Conservation (phyloP, 2,113 vertebrate genomes). For the Pseudois nayaur region DNA sequence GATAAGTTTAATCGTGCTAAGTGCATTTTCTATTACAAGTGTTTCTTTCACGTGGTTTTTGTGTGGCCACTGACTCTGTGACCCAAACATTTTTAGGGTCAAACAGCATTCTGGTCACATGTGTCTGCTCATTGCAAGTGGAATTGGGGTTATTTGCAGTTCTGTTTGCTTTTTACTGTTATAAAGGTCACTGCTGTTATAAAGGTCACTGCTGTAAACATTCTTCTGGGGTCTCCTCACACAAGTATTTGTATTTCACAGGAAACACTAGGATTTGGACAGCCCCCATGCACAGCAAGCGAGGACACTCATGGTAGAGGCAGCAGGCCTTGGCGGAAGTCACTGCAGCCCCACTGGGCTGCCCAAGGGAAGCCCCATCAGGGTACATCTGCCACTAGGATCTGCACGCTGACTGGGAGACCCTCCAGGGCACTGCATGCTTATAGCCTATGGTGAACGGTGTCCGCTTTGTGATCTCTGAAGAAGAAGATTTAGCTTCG, state of each 20-base stretch:
- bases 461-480: not conserved
- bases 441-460: not conserved
- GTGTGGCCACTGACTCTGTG: not conserved
- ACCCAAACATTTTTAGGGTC: not conserved
- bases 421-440: not conserved
- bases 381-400: not conserved
- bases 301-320: not conserved
- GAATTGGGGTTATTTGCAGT: not conserved
- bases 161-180: not conserved
- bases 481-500: not conserved
- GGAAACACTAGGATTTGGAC: not conserved
- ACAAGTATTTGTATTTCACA: too few relatives aligned
- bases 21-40: not conserved
- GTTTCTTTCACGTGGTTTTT: fast-evolving
- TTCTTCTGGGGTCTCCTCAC: not conserved
- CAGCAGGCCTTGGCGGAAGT: not conserved
- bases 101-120: not conserved
- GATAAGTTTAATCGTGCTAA: fast-evolving
- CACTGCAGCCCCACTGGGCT: not conserved
- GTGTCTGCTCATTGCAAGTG: not conserved
- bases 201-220: not conserved
- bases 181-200: not conserved
- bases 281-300: not conserved
- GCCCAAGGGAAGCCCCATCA: not conserved
- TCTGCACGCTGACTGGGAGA: not conserved